These are phyloP conservation scores for Helicorthomorpha holstii DNA, from an alignment of 1,140 invertebrate species.

Conservation along the genomic window DNA sequence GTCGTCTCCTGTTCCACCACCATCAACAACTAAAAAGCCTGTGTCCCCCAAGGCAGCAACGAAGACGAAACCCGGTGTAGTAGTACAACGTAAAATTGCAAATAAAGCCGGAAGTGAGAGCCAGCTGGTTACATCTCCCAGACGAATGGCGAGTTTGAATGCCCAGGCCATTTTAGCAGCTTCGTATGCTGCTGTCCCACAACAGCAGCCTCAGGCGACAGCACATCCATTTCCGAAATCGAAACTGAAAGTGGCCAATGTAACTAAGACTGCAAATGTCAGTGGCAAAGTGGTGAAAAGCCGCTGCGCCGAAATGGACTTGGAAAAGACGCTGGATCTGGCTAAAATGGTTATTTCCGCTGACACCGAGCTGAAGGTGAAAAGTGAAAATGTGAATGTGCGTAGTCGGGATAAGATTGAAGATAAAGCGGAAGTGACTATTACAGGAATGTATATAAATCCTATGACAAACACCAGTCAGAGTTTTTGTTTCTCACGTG, in stretches of 20 bases:
- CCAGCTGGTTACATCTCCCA: neutral
- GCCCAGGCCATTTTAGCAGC: conserved; percentile 80
- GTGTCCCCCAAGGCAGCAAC: neutral
- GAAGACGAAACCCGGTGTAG: neutral
- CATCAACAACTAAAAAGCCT: conserved; percentile 1
- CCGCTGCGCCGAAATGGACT: neutral
- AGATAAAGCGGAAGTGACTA: conserved; percentile 7
- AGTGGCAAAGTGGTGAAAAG: too few relatives aligned
- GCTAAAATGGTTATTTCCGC: neutral
- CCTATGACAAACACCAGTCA: conserved; percentile 3
- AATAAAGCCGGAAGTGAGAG: conserved; percentile 12
- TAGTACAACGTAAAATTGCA: too few relatives aligned
- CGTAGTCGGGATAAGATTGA: neutral
- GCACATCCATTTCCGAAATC: neutral
- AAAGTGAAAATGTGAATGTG: neutral
- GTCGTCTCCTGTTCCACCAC: too few relatives aligned
- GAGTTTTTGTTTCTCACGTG: conserved; percentile 7
- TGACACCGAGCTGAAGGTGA: neutral
- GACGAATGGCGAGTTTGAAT: conserved; percentile 75
- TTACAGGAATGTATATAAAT: conserved; percentile 8
- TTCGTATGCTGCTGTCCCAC: conserved; percentile 46
- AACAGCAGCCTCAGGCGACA: neutral
- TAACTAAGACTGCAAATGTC: neutral
- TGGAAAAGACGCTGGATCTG: neutral
- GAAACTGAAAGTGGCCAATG: neutral